These are phyloP conservation scores for Nanorana parkeri DNA, from an alignment of 2,113 vertebrate genomes.

Conservation along the genomic window DNA sequence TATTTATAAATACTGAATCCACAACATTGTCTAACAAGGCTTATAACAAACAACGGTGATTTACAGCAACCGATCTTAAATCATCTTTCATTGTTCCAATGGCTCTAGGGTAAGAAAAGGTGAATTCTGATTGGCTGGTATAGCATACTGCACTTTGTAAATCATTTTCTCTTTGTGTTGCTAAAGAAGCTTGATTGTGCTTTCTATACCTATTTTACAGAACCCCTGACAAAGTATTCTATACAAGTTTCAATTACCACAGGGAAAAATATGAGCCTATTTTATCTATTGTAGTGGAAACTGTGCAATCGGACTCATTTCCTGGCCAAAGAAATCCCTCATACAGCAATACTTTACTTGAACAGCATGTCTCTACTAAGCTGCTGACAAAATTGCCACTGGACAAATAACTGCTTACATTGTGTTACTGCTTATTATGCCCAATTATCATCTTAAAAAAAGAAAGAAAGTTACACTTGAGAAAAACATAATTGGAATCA, in stretches of 20 bases:
- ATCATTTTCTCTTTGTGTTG: no score
- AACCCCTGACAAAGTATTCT: neutral
- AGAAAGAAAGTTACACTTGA: constrained; percentile 24
- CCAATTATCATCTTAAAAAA: constrained; percentile 51
- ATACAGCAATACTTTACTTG: constrained; percentile 28
- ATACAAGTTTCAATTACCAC: neutral
- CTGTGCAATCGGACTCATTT: constrained; percentile 9
- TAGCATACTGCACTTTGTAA: no score
- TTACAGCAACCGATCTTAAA: no score
- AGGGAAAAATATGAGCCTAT: constrained; percentile 17
- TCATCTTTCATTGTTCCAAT: no score
- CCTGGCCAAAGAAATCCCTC: constrained; percentile 27
- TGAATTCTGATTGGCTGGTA: no score
- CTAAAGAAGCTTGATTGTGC: no score
- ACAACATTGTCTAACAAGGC: no score
- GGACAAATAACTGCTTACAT: constrained; percentile 50
- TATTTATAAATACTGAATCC: no score
- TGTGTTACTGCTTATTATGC: constrained; percentile 40
- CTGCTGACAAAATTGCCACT: constrained; percentile 54
- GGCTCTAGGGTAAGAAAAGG: no score
- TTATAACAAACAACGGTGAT: no score
- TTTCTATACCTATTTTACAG: neutral
- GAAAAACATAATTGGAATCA: constrained; percentile 48
- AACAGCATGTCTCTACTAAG: constrained; percentile 35
- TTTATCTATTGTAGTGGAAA: constrained; percentile 29